A percentile compares a stretch with the other conserved stretches of the same genome.
Conservation (phyloP, 2,113 vertebrate species). For the Elaphurus davidianus region DNA sequence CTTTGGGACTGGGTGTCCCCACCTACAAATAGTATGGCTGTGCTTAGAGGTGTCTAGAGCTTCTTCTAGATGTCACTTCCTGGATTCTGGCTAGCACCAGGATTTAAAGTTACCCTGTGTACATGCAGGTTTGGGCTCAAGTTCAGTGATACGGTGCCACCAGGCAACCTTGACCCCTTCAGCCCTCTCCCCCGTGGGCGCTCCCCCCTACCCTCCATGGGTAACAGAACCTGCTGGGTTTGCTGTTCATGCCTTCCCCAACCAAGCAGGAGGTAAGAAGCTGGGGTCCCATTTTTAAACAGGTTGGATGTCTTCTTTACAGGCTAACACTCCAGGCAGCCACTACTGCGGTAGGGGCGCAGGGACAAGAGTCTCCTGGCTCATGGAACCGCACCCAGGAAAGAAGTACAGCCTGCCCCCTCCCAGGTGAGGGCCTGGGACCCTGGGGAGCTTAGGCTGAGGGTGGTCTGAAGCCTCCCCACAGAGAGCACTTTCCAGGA, state of each 20-base stretch:
- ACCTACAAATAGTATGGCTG: background rate
- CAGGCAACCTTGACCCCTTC: no score
- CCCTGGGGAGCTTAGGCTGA: background rate
- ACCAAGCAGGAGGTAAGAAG: background rate
- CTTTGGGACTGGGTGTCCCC: background rate
- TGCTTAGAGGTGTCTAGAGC: background rate
- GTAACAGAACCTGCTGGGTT: background rate
- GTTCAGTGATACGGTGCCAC: background rate
- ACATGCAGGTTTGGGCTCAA: background rate
- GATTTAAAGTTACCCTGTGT: background rate
- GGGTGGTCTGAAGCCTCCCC: background rate
- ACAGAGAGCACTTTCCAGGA: background rate
- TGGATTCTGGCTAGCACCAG: background rate
- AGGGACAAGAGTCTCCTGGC: background rate
- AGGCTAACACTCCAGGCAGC: background rate
- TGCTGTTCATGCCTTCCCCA: background rate
- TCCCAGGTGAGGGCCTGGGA: background rate
- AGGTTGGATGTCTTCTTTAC: background rate
- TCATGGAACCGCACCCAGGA: background rate
- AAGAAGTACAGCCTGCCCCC: background rate
- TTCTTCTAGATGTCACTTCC: background rate
- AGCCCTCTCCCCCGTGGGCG: accelerated
- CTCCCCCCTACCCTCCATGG: background rate
- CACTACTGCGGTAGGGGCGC: background rate
- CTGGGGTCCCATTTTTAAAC: background rate